Base-by-base conservation (phyloP, 2,888 invertebrate genomes). In the Agrotis puta region DNA sequence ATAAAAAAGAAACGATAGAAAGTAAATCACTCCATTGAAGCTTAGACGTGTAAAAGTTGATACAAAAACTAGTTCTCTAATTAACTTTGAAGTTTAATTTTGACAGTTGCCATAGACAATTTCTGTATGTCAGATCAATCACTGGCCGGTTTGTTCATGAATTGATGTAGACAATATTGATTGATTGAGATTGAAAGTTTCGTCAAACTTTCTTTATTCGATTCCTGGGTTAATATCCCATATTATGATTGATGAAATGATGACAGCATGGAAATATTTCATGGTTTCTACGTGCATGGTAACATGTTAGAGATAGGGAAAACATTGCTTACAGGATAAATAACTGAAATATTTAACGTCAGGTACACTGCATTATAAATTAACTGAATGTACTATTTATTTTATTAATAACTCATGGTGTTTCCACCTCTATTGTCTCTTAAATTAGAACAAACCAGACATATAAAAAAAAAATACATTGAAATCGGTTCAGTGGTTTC, bases 161-260 rank as follows among this genome's bases (percentile, higher is more conserved):
- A 9, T 58, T 43, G 13, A 62, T 0, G 18, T 13, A 33, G 13
- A 56, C 20, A 61, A 45, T 45, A 70, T 57, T 66, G 48, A 76
- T 76, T 67, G 70, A 69, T 27, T 58, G 53, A 57, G 48, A 83
- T 74, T 74, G 61, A 69, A 58, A 69, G 64, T 68, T 43, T 47
- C 27, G 51, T 68, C 39, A 56, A 66, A 67, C 61, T 68, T 74
- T 77, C 63, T 58, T 64, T 27, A 16, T 27, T 70, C 66, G 33
- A 62, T 68, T 69, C 62, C 39, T 64, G 69, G 66, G 78, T 73
- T 67, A 83, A 67, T 62, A 58, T 70, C 24, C 43, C 33, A 56
- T 39, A 47, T 64, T 58, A 47, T 64, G 68, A 81, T 79, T 66
- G 70, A 74, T 71, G 39, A 39, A 33, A 47, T 24, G 45, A 39